Evolutionary conservation across 1,140 invertebrate species (phyloP), one percentile per base, ranked within the genome.

Genomic region (Eufriesea mexicana): DNA sequence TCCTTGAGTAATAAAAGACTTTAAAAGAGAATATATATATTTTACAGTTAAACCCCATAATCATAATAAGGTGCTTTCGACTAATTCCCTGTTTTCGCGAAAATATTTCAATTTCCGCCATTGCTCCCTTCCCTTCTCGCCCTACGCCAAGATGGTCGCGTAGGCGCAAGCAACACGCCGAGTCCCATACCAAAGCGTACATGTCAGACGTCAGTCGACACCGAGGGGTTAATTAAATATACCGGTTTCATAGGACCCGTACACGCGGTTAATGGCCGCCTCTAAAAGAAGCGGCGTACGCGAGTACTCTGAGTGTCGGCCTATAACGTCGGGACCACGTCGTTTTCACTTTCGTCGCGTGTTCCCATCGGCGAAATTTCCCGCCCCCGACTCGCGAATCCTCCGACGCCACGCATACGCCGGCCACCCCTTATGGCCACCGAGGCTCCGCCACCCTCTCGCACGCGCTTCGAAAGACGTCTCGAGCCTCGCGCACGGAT

Each of bases 401-500:
- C 35, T 4, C 35, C 28, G 35, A 66, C 35, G 62, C 10, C 9
- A 18, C 35, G 14, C 28, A 14, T 1, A 20, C 1, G 12, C 20
- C 23, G 45, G 23, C 23, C 70, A 42, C 28, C 51, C 28, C 55
- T 42, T 10, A n/a, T 5, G 68, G n/a, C 25, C 54, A 64, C n/a
- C n/a, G n/a, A n/a, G 59, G 59, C 51, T n/a, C 54, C 45, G 59
- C 61, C 47, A 62, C 79, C 77, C 59, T 45, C 25, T n/a, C 16
- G 18, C 6, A 49, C 49, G 70, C 20, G 28, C 47, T 57, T n/a
- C 47, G 55, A 25, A 49, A 77, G 78, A 62, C 57, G 55, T 10
- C 51, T 6, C 14, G 35, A 35, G 16, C 35, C 57, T 49, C 28
- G 14, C 66, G 51, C 16, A 76, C 81, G 59, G 84, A 84, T 84